These are phyloP conservation scores for Sciaenops ocellatus DNA, from an alignment of 2,797 vertebrate genomes.

Conservation along the genomic window DNA sequence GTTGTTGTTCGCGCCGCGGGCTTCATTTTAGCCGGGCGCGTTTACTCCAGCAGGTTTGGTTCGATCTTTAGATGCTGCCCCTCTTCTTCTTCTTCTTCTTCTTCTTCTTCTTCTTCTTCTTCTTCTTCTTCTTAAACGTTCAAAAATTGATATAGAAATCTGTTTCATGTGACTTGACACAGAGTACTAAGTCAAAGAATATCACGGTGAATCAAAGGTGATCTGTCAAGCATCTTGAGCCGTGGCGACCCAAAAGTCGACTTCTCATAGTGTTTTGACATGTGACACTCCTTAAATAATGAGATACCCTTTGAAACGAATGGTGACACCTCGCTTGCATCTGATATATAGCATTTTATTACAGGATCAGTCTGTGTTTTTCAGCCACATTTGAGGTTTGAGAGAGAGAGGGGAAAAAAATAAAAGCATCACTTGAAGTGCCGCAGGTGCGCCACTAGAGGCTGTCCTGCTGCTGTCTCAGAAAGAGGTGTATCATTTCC, in stretches of 20 bases:
- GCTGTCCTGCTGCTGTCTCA: slow-evolving; percentile 74
- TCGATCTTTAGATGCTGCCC: slow-evolving; percentile 12
- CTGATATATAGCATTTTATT: not conserved
- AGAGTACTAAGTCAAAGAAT: not conserved
- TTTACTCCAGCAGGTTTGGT: slow-evolving; percentile 26
- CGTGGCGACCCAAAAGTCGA: slow-evolving; percentile 3
- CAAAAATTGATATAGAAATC: not conserved
- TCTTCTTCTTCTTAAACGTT: slow-evolving; percentile 14
- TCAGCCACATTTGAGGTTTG: not conserved
- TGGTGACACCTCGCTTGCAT: not conserved
- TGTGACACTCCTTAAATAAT: not conserved
- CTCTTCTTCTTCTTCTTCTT: slow-evolving; percentile 23
- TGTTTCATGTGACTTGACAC: slow-evolving; percentile 34
- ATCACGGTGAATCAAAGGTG: slow-evolving; percentile 5
- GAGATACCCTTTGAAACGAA: not conserved
- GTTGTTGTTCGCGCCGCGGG: slow-evolving; percentile 4
- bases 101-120: slow-evolving; percentile 14
- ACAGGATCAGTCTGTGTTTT: not conserved
- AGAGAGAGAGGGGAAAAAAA: not conserved
- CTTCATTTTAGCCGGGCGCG: slow-evolving; percentile 11
- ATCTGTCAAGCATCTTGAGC: slow-evolving; percentile 2
- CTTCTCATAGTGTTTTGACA: not conserved
- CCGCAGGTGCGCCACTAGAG: slow-evolving; percentile 74
- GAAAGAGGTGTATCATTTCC: slow-evolving; percentile 20
- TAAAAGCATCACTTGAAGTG: slow-evolving; percentile 55